Percentiles rank a stretch among this genome's conserved stretches.
These are phyloP conservation scores for Phylloscopus whistleri DNA, from an alignment of 2,113 vertebrate genomes.

Conservation along the genomic window DNA sequence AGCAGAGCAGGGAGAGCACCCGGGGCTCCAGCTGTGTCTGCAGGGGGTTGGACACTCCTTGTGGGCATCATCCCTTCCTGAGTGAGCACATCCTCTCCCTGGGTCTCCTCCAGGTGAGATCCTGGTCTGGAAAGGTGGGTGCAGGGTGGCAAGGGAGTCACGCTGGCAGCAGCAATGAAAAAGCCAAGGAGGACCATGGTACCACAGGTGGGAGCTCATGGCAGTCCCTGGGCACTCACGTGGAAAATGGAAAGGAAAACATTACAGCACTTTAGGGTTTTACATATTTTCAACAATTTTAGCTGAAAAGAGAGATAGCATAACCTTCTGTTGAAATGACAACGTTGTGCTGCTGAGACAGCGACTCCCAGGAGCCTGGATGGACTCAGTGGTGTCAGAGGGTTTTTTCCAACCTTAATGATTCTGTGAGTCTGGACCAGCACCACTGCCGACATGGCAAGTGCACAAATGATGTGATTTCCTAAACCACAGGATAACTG, in stretches of 20 bases:
- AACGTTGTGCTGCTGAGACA: neutral
- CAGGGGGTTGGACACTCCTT: neutral
- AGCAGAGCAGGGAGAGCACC: neutral
- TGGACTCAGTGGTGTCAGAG: neutral
- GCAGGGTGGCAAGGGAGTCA: neutral
- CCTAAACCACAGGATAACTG: neutral
- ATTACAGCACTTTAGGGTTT: neutral
- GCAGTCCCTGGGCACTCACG: neutral
- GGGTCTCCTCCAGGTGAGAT: neutral
- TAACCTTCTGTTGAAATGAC: neutral
- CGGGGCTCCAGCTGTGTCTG: neutral
- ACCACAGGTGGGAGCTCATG: rapidly evolving
- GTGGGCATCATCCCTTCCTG: neutral
- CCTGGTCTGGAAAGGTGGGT: neutral
- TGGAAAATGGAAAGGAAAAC: neutral
- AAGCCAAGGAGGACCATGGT: neutral
- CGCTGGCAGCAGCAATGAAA: rapidly evolving
- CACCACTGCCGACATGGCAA: neutral
- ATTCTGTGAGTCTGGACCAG: neutral
- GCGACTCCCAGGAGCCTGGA: neutral
- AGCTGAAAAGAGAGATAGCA: neutral
- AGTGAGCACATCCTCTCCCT: neutral
- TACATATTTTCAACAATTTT: neutral
- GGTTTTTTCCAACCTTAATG: neutral
- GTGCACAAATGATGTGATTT: neutral